Percentiles rank a stretch among this genome's conserved stretches.
Conservation (phyloP, 1,140 invertebrate genomes). For the Papilio dardanus region DNA sequence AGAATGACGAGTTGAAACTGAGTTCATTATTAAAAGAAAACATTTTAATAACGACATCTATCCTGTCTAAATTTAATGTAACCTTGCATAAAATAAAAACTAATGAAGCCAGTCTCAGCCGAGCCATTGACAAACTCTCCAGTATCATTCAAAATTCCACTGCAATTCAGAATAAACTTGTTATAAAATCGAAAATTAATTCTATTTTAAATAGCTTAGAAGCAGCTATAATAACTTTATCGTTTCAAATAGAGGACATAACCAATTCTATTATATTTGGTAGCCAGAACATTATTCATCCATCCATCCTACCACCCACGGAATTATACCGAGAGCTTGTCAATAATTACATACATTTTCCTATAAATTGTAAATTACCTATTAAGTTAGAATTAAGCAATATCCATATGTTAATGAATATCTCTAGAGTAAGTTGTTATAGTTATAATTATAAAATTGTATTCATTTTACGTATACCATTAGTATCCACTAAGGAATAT, state of each 20-base stretch:
- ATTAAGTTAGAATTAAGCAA: slow-evolving; percentile 44
- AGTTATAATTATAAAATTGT: slow-evolving; percentile 46
- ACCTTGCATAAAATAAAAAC: slow-evolving; percentile 24
- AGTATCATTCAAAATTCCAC: no score
- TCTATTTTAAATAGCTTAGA: no score
- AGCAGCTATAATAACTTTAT: no score
- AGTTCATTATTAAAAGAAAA: slow-evolving; percentile 34
- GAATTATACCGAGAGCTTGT: slow-evolving; percentile 38
- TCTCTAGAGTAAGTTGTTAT: slow-evolving; percentile 47
- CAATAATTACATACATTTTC: slow-evolving; percentile 49
- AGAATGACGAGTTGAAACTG: slow-evolving; percentile 28
- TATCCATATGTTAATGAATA: slow-evolving; percentile 48
- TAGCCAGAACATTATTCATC: no score
- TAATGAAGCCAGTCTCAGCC: slow-evolving; percentile 20
- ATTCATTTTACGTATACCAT: slow-evolving; percentile 50
- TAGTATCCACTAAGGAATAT: slow-evolving; percentile 45
- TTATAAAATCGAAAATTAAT: no score
- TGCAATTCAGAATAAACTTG: no score
- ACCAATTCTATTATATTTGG: no score
- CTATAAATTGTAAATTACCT: slow-evolving; percentile 45
- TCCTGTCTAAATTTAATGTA: neutral
- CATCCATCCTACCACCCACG: no score
- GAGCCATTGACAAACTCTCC: slow-evolving; percentile 24
- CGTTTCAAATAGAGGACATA: no score
- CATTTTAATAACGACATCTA: slow-evolving; percentile 14